A percentile compares a stretch with the other conserved stretches of the same genome.
phyloP scores from a whole-genome alignment of 2,888 invertebrate species.

The Frankliniella fusca region DNA sequence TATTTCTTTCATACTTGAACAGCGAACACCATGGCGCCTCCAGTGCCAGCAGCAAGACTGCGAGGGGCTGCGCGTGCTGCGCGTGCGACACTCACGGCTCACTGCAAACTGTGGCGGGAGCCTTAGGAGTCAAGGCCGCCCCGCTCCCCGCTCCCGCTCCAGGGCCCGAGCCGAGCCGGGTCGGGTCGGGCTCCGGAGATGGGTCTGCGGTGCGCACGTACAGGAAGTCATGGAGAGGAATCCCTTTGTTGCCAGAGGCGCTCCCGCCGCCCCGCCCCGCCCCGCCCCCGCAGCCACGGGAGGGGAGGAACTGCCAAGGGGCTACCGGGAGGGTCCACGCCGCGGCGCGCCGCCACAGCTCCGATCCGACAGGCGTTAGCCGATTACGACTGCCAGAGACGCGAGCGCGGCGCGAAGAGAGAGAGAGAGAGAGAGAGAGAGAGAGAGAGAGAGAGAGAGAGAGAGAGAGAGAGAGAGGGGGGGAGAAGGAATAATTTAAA shows the following conservation, averaged over 20 bases:
- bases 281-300: neutral
- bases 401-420: neutral
- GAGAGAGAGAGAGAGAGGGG: too few species aligned
- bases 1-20: too few species aligned
- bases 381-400: neutral
- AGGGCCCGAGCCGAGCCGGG: neutral
- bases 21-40: too few species aligned
- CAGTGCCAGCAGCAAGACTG: too few species aligned
- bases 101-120: too few species aligned
- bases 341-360: neutral
- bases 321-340: neutral
- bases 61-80: too few species aligned
- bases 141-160: neutral
- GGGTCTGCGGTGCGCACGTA: neutral
- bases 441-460: too few species aligned
- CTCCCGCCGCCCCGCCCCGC: neutral
- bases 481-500: too few species aligned
- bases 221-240: constrained; percentile 6
- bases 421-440: too few species aligned
- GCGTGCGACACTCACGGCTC: too few species aligned
- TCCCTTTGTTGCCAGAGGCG: neutral
- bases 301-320: neutral
- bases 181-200: neutral
- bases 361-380: too few species aligned
- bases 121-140: too few species aligned